Conservation (phyloP, 2,113 vertebrate species). For the Urocitellus parryii region DNA sequence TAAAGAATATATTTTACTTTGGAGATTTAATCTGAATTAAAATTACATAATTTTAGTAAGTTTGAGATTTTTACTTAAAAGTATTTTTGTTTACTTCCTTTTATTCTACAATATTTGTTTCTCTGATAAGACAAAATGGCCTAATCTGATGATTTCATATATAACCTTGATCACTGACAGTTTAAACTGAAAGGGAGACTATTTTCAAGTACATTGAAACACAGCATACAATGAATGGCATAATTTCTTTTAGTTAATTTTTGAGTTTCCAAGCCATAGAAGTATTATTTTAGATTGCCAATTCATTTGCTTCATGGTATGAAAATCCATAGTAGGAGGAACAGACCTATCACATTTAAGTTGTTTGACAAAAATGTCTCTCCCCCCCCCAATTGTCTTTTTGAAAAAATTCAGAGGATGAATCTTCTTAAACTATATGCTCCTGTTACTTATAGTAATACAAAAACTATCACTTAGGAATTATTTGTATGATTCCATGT, state of each 20-base stretch:
- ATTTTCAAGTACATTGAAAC: not conserved
- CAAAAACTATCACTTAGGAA: not conserved
- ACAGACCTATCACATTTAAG: not conserved
- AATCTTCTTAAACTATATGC: not conserved
- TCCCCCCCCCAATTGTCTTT: not conserved
- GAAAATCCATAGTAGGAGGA: not conserved
- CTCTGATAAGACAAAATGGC: not conserved
- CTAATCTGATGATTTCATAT: not conserved
- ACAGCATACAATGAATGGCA: not conserved
- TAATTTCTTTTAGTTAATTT: not conserved
- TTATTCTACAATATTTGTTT: slow-evolving; percentile 1
- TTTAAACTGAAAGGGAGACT: slow-evolving; percentile 9
- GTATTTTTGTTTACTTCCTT: not conserved
- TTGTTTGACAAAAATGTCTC: not conserved
- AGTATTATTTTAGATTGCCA: not conserved
- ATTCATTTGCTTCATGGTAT: not conserved
- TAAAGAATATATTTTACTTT: slow-evolving; percentile 8
- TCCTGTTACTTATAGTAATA: not conserved
- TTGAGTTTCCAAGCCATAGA: not conserved
- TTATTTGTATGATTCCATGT: not conserved
- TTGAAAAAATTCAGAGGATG: not conserved
- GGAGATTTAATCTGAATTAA: not conserved
- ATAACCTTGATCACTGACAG: not conserved
- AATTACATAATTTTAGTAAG: not conserved
- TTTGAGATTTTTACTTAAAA: not conserved